These are phyloP conservation scores for Tigriopus californicus DNA, from an alignment of 2,888 invertebrate species.

Conservation along the genomic window DNA sequence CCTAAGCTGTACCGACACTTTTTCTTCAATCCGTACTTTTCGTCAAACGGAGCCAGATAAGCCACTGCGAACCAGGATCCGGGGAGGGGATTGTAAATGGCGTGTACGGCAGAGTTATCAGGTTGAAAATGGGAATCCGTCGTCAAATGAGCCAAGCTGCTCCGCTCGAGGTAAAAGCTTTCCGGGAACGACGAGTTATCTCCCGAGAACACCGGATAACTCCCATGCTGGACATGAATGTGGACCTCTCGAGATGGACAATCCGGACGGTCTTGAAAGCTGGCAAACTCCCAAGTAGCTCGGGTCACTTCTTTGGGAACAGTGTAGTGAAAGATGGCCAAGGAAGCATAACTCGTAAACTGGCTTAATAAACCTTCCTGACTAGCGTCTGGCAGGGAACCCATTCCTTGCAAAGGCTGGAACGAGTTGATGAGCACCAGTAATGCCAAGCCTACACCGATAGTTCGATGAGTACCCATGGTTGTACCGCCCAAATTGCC, in stretches of 20 bases:
- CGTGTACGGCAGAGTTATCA: slow-evolving; percentile 29
- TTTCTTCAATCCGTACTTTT: slow-evolving; percentile 32
- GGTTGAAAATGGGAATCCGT: slow-evolving; percentile 26
- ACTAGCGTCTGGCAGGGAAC: slow-evolving; percentile 29
- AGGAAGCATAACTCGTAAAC: slow-evolving; percentile 31
- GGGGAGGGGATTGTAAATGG: slow-evolving; percentile 34
- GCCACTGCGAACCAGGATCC: slow-evolving; percentile 63
- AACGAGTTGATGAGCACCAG: too few relatives aligned
- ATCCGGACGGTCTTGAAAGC: slow-evolving; percentile 27
- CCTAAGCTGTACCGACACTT: slow-evolving; percentile 33
- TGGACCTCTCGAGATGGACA: slow-evolving; percentile 30
- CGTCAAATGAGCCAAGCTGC: not conserved
- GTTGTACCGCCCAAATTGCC: too few relatives aligned
- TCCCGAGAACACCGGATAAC: slow-evolving; percentile 62
- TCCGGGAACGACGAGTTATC: slow-evolving; percentile 58
- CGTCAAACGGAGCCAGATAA: slow-evolving; percentile 34
- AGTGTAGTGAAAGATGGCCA: slow-evolving; percentile 32
- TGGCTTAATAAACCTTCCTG: slow-evolving; percentile 32
- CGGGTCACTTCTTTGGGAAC: slow-evolving; percentile 31
- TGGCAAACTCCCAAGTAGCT: slow-evolving; percentile 34
- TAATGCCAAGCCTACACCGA: too few relatives aligned
- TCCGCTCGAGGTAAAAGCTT: slow-evolving; percentile 31
- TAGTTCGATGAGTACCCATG: too few relatives aligned
- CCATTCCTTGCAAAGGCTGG: not conserved
- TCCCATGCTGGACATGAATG: slow-evolving; percentile 50